Percentiles rank a stretch among this genome's conserved stretches.
Evolutionary conservation across 2,113 vertebrate genomes (phyloP).

Genomic region (Tragulus kanchil): DNA sequence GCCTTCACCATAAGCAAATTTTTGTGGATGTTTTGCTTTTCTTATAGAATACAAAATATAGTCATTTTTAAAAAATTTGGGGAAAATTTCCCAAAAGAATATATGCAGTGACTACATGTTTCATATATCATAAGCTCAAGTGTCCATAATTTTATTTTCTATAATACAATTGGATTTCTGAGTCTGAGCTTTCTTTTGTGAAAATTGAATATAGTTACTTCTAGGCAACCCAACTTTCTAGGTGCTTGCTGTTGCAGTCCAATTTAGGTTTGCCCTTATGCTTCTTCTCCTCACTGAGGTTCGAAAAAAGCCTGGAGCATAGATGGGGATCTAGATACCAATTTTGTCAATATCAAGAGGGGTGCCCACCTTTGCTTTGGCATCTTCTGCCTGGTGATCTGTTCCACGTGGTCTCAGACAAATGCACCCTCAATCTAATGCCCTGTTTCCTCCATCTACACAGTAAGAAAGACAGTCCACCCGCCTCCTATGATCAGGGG

Average conservation of each 20-base stretch:
- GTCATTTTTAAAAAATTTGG: background rate
- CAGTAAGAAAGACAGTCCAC: background rate
- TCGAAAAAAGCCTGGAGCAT: background rate
- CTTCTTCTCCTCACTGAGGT: background rate
- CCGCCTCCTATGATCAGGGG: background rate
- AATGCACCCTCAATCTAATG: background rate
- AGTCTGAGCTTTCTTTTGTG: background rate
- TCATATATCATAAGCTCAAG: background rate
- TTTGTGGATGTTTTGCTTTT: background rate
- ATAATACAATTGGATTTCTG: background rate
- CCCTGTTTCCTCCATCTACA: background rate
- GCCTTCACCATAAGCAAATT: background rate
- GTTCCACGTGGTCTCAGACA: background rate
- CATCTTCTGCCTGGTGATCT: background rate
- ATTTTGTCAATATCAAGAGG: background rate
- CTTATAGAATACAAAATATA: background rate
- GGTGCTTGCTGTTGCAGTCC: background rate
- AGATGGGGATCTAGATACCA: accelerated
- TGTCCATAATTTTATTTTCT: background rate
- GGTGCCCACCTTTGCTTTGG: background rate
- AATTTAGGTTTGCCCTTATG: background rate
- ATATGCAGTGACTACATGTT: background rate
- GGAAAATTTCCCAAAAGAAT: background rate
- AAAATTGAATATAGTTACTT: background rate
- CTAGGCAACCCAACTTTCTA: background rate